phyloP scores from a whole-genome alignment of 2,113 vertebrate genomes.

The Paradisaea rubra region DNA sequence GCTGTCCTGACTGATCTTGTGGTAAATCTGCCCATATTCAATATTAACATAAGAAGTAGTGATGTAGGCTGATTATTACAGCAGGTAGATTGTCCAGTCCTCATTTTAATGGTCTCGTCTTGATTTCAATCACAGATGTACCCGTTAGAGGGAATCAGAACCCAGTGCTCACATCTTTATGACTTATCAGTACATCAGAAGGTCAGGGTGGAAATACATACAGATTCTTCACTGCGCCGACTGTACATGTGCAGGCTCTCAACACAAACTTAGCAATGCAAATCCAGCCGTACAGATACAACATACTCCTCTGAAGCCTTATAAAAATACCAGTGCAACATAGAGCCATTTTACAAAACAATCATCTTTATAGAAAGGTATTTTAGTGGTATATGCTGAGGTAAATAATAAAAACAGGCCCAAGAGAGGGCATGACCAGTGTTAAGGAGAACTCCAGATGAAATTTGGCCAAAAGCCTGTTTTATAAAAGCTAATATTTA shows the following conservation, averaged over 20 bases:
- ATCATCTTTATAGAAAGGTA: slow-evolving; percentile 54
- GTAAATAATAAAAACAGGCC: slow-evolving; percentile 59
- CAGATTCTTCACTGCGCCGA: not conserved
- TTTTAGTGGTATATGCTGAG: slow-evolving; percentile 49
- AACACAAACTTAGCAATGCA: not conserved
- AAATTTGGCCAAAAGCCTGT: slow-evolving; percentile 35
- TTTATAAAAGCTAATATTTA: slow-evolving; percentile 58
- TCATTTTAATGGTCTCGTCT: not conserved
- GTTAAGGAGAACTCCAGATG: slow-evolving; percentile 35
- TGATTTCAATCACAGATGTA: not conserved
- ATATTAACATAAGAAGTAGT: not conserved
- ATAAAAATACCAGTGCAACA: slow-evolving; percentile 55
- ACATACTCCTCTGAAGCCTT: slow-evolving; percentile 39
- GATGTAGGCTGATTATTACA: not conserved
- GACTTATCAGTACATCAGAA: not conserved
- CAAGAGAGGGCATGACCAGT: slow-evolving; percentile 7
- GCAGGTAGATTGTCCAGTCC: not conserved
- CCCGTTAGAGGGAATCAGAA: not conserved
- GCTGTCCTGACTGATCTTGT: not conserved
- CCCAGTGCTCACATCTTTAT: not conserved
- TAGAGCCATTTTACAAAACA: slow-evolving; percentile 63
- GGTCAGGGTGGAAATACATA: not conserved
- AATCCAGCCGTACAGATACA: not conserved
- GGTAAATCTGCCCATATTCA: not conserved
- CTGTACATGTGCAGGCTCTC: not conserved